These are phyloP conservation scores for Eupithecia exiguata DNA, from an alignment of 2,888 invertebrate species.

Conservation along the genomic window DNA sequence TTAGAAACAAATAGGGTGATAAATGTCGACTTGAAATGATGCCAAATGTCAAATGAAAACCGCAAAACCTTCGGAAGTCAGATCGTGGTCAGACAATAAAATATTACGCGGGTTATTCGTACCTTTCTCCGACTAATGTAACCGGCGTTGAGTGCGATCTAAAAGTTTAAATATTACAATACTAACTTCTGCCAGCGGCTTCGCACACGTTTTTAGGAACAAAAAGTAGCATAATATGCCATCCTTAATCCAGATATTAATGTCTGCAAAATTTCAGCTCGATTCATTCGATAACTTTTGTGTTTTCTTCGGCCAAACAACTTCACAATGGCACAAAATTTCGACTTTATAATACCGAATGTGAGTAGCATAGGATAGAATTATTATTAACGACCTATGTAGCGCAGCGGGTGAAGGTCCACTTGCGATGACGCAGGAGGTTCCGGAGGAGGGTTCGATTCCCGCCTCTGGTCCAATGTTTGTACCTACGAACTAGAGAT, in stretches of 20 bases:
- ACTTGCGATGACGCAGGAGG: not conserved
- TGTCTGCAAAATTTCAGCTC: not conserved
- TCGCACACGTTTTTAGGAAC: not conserved
- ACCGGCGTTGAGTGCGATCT: not conserved
- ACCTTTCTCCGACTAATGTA: constrained; percentile 9
- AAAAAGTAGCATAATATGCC: not conserved
- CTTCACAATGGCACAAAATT: not conserved
- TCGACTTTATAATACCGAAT: no score
- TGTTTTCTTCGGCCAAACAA: not conserved
- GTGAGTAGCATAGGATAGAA: no score
- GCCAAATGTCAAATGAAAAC: constrained; percentile 15
- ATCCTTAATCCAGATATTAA: not conserved
- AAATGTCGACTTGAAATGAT: constrained; percentile 10
- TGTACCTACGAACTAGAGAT: no score
- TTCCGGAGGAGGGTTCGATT: not conserved
- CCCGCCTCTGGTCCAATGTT: not conserved
- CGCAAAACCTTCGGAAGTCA: constrained; percentile 13
- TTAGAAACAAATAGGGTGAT: constrained; percentile 11
- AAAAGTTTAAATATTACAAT: not conserved
- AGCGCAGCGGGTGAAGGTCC: not conserved
- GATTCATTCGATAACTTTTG: not conserved
- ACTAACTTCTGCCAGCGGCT: not conserved
- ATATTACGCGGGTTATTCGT: constrained; percentile 7
- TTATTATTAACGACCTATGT: not conserved
- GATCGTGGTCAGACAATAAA: constrained; percentile 12